phyloP scores from a whole-genome alignment of 2,888 invertebrate genomes.

The Elysia crispata region DNA sequence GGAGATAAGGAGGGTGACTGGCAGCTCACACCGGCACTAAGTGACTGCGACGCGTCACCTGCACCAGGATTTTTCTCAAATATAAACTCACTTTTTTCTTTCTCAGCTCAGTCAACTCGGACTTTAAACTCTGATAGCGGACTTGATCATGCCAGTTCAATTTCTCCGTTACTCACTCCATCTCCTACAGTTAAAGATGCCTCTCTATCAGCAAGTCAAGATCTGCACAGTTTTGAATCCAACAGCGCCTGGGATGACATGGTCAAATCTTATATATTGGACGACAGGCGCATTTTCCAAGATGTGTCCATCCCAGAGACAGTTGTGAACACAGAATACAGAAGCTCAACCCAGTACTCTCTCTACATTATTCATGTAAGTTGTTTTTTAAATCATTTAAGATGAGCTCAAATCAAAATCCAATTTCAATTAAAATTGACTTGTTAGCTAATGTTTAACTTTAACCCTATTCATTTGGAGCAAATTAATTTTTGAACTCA shows the following conservation, averaged over 20 bases:
- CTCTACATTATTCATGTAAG: slow-evolving; percentile 68
- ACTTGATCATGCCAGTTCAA: not conserved
- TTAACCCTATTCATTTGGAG: no score
- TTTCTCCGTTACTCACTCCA: slow-evolving; percentile 3
- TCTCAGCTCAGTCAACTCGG: slow-evolving; percentile 18
- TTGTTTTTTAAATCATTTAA: not conserved
- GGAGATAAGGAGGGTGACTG: not conserved
- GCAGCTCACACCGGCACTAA: not conserved
- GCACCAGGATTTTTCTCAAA: slow-evolving; percentile 40
- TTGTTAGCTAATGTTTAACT: no score
- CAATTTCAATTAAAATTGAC: no score
- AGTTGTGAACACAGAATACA: slow-evolving; percentile 59
- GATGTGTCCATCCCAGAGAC: slow-evolving; percentile 61
- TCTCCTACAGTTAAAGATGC: slow-evolving; percentile 17
- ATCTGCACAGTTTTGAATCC: not conserved
- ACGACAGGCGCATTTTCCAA: slow-evolving; percentile 53
- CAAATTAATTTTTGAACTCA: no score
- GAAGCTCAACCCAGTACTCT: slow-evolving; percentile 61
- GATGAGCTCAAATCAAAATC: not conserved
- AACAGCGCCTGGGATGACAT: not conserved
- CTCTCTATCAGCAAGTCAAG: not conserved
- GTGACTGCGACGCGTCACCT: slow-evolving; percentile 7
- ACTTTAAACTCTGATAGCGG: slow-evolving; percentile 13
- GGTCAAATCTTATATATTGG: slow-evolving; percentile 3
- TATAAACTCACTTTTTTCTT: not conserved